These are phyloP conservation scores for Ophiothrix spiculata DNA, from an alignment of 35 echinoderm and acorn worm genomes.

Conservation along the genomic window DNA sequence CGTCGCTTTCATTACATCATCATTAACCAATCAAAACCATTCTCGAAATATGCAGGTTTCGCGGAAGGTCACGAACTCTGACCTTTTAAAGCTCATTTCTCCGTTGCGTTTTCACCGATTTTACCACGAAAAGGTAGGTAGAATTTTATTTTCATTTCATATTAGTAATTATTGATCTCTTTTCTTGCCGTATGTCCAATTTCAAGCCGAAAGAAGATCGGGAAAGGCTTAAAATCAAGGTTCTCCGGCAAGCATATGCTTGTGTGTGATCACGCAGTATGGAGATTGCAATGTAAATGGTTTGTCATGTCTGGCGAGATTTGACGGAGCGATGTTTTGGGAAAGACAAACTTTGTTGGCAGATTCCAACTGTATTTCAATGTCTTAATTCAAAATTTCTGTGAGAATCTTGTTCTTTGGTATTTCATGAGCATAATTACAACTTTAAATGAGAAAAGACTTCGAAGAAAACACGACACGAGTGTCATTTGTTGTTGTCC, in stretches of 20 bases:
- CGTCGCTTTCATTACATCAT: conserved; percentile 9
- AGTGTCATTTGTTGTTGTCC: conserved; percentile 7
- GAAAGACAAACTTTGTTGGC: neutral
- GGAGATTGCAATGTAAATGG: neutral
- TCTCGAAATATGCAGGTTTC: conserved; percentile 8
- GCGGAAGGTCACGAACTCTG: conserved; percentile 4
- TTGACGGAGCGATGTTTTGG: neutral
- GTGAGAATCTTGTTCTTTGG: neutral
- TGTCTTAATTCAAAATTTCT: neutral
- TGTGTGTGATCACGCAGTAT: neutral
- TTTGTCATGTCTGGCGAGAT: neutral
- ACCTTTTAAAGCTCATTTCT: conserved; percentile 11
- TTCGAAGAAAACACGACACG: neutral
- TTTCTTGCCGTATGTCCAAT: neutral
- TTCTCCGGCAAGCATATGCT: neutral
- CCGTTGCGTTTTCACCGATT: neutral
- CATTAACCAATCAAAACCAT: neutral
- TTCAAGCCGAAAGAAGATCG: neutral
- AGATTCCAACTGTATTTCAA: neutral
- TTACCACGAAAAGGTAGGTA: neutral
- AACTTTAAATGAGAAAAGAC: neutral
- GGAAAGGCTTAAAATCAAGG: neutral
- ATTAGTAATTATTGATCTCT: neutral
- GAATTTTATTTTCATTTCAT: neutral
- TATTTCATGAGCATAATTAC: neutral